Base-by-base conservation (phyloP, 2,113 vertebrate species). In the Thermophis baileyi region DNA sequence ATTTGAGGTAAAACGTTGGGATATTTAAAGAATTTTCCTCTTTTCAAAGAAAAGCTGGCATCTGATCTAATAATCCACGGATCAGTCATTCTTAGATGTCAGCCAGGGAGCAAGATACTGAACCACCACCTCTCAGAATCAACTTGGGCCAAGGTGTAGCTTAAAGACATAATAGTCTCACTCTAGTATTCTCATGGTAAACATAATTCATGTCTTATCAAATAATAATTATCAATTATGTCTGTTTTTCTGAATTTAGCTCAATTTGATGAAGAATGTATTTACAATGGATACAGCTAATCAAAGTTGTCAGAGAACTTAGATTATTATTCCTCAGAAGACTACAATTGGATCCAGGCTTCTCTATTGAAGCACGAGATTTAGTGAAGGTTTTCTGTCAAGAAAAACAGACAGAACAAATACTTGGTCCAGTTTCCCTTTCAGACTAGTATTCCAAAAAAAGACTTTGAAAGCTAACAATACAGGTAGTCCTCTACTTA, bases 61-160 rank as follows among this genome's bases (percentile, higher is more conserved):
- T 87, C 92, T 91, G 25, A 90, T 49, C 81, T 85, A 53, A 24
- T 92, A 93, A 95, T 91, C 81, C 89, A 91, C 60, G 14, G 81
- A 27, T 12, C 54, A 87, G 20, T 86, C 85, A 50, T 54, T 27
- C 30, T 57, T 93, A 86, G 30, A 50, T 50, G n/a, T 40, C 22
- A 85, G 22, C 3, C 27, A n/a, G n/a, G 44, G 6, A 57, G 30
- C 7, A 50, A 85, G 22, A 49, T 44, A 53, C 8, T 18, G 51
- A 87, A 55, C 81, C 6, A 50, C 11, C 55, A 90, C 27, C 55
- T 91, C 91, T 93, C 94, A 16, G 1, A 16, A 63, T 93, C 89
- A 95, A 93, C 91, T 53, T 88, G 93, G 87, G 24, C 60, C 88
- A 63, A 93, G 53, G 44, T 94, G 27, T 85, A 60, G 92, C 49